Conservation (phyloP, 2,888 invertebrate species). For the Clistopyga incitator region DNA sequence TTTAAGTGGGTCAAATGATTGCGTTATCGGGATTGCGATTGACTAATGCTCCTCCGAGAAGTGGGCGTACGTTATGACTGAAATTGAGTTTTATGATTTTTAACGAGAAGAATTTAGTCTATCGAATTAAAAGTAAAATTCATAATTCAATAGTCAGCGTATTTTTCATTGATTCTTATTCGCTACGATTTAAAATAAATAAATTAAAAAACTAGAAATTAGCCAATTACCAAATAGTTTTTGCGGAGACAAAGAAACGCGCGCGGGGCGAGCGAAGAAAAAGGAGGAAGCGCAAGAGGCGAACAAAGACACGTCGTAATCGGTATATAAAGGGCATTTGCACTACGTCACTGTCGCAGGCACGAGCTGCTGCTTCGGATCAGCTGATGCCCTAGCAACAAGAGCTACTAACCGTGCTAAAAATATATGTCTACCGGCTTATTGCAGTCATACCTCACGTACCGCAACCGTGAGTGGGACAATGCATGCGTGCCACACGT, state of each 20-base stretch:
- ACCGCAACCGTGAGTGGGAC: conserved; percentile 15
- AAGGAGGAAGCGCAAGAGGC: conserved; percentile 5
- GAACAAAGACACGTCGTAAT: conserved; percentile 67
- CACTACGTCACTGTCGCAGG: conserved; percentile 64
- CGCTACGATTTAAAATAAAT: not conserved
- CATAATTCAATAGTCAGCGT: not conserved
- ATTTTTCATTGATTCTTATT: not conserved
- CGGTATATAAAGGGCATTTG: conserved; percentile 59
- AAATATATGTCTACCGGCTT: conserved; percentile 66
- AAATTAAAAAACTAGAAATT: no score
- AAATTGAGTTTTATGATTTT: not conserved
- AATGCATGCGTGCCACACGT: conserved; percentile 43
- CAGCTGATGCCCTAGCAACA: conserved; percentile 84
- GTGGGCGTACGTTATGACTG: not conserved
- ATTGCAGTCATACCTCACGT: conserved; percentile 35
- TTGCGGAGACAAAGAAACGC: not conserved
- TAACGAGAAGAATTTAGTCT: not conserved
- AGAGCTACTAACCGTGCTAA: conserved; percentile 79
- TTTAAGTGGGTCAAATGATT: not conserved
- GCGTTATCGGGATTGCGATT: not conserved
- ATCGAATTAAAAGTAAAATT: not conserved
- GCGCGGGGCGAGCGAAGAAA: conserved; percentile 34
- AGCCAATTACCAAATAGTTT: not conserved
- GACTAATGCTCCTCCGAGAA: conserved; percentile 6
- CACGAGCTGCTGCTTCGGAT: conserved; percentile 75